phyloP scores from a whole-genome alignment of 2,113 vertebrate species.

The Fregetta grallaria region DNA sequence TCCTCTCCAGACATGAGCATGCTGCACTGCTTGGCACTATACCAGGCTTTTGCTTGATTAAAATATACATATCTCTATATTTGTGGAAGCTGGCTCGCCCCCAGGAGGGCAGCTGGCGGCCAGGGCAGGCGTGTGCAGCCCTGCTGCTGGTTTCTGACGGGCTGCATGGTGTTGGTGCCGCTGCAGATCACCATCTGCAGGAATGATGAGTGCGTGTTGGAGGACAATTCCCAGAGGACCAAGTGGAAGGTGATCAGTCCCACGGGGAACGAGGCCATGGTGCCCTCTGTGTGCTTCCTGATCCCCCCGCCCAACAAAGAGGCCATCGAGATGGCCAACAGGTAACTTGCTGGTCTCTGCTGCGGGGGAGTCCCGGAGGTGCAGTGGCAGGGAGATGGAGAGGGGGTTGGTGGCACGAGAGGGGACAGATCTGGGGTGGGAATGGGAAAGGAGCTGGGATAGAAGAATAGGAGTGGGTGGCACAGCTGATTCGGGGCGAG shows the following conservation, averaged over 20 bases:
- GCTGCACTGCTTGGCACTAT: background rate
- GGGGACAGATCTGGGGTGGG: background rate
- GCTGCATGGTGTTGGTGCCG: background rate
- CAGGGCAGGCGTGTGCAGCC: background rate
- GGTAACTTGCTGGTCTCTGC: conserved; percentile 69
- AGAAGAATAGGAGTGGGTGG: background rate
- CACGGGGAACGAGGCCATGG: conserved; percentile 96
- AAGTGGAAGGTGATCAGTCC: conserved; percentile 99
- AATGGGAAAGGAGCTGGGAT: background rate
- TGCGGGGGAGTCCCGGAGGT: background rate
- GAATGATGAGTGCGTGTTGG: conserved; percentile 95
- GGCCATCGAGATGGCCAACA: conserved; percentile 87
- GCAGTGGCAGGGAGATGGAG: background rate
- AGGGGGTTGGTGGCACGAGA: background rate
- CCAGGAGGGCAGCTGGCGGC: background rate
- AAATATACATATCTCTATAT: background rate
- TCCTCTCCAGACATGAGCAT: background rate
- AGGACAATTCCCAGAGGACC: conserved; percentile 95
- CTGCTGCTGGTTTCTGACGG: background rate
- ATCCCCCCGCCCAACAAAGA: conserved; percentile 93
- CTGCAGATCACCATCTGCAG: conserved; percentile 90
- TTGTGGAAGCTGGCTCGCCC: background rate
- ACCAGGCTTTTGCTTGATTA: background rate
- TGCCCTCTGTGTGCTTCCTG: conserved; percentile 95
- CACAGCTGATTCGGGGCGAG: background rate